Base-by-base conservation (phyloP, 2,113 vertebrate genomes). In the Dasyornis broadbenti region DNA sequence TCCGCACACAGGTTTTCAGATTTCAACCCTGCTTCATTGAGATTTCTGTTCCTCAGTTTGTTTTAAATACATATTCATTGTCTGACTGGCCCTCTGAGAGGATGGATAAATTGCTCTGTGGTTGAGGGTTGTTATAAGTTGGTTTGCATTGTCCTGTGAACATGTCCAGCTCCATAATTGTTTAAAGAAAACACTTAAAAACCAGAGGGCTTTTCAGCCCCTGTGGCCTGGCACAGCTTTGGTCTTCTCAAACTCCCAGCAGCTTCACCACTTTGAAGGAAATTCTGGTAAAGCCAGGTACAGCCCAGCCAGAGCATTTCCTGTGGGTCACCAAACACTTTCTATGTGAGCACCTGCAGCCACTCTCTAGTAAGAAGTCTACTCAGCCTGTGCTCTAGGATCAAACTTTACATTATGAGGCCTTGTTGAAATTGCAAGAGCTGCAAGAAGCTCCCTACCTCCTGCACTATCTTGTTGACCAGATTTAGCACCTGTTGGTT, bases 261-360 rank as follows among this genome's bases (percentile, higher is more conserved):
- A 76, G 17, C 9, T 82, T 86, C 12, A 89, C 30, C 21, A 19
- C 17, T 65, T 79, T 44, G 40, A 91, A 81, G 28, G 16, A 64
- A 73, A 80, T 69, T 83, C 72, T 66, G n/a, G 10, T 28, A 30
- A 84, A 95, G 39, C 2, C 0, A 2, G 27, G 7, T 28, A 52
- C 52, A 82, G 22, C 24, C 40, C 23, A 54, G 15, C 11, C 37
- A 49, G 18, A 75, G 16, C 7, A 5, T 13, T 71, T 28, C 21
- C 39, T 22, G 3, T 26, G 45, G 11, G 15, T 40, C 20, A 24
- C 33, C 47, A 71, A 63, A 53, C 11, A 11, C 42, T 22, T 39
- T 20, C 12, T n/a, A 15, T 16, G 7, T 0, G 1, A 57, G 31
- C 6, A 26, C 4, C 19, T 26, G 49, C 1, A 6, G 27, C n/a